phyloP scores from a whole-genome alignment of 2,888 invertebrate species.

The Crematogaster levior region DNA sequence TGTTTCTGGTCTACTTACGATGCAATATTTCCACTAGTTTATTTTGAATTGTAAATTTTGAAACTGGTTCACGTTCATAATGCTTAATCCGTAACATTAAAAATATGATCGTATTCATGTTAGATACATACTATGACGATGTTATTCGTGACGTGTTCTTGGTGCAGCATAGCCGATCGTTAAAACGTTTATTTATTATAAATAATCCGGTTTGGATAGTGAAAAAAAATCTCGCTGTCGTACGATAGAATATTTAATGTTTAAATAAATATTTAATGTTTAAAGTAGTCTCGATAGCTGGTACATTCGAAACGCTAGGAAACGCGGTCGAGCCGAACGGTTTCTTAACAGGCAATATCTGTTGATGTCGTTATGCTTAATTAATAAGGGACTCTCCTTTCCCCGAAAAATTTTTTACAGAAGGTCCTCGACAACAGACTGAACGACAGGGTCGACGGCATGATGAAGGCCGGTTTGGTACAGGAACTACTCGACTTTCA shows the following conservation, averaged over 20 bases:
- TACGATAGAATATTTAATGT: slow-evolving; percentile 27
- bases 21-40: not conserved
- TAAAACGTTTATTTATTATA: slow-evolving; percentile 34
- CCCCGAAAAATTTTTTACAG: slow-evolving; percentile 85
- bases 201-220: not conserved
- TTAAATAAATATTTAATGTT: no score
- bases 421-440: slow-evolving; percentile 90
- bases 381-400: slow-evolving; percentile 65
- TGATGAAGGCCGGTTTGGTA: slow-evolving; percentile 92
- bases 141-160: not conserved
- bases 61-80: not conserved
- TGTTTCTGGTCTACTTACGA: no score
- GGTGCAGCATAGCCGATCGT: not conserved
- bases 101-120: not conserved
- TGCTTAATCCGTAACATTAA: not conserved
- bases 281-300: not conserved
- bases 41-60: not conserved
- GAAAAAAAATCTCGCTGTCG: not conserved
- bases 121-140: not conserved
- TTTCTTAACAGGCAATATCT: slow-evolving; percentile 49
- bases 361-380: slow-evolving; percentile 51
- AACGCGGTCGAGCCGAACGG: slow-evolving; percentile 13
- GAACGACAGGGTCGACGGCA: slow-evolving; percentile 92
- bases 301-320: not conserved
- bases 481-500: slow-evolving; percentile 93